These are phyloP conservation scores for Scrobipalpa atriplicella DNA, from an alignment of 2,888 invertebrate species.

Conservation along the genomic window DNA sequence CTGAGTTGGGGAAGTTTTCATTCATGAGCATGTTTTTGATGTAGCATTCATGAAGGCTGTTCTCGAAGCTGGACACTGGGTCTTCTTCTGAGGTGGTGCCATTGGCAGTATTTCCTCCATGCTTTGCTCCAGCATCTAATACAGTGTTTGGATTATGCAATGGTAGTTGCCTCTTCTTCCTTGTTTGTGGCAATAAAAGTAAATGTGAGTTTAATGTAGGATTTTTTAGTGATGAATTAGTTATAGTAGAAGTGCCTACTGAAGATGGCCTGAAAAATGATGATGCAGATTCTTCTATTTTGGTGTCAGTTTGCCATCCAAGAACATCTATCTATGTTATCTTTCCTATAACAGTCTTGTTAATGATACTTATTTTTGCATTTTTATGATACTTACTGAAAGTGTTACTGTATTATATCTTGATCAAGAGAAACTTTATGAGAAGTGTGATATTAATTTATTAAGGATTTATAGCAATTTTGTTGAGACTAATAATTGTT, in stretches of 20 bases:
- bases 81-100: constrained; percentile 78
- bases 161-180: constrained; percentile 50
- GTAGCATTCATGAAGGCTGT: constrained; percentile 88
- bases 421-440: constrained; percentile 72
- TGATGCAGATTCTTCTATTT: constrained; percentile 86
- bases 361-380: constrained; percentile 90
- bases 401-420: constrained; percentile 58
- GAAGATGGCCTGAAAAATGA: constrained; percentile 90
- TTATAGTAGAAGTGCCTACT: constrained; percentile 93
- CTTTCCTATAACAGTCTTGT: constrained; percentile 89
- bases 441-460: constrained; percentile 79
- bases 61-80: constrained; percentile 93
- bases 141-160: constrained; percentile 78
- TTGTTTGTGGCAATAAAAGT: constrained; percentile 88
- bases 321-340: constrained; percentile 90
- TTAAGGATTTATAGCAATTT: constrained; percentile 46
- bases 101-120: constrained; percentile 88
- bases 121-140: constrained; percentile 88
- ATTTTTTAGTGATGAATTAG: constrained; percentile 89
- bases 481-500: not conserved
- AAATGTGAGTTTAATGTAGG: constrained; percentile 88
- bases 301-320: constrained; percentile 91
- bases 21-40: constrained; percentile 89
- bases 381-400: constrained; percentile 86
- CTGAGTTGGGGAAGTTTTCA: constrained; percentile 87